A percentile compares a stretch with the other conserved stretches of the same genome.
These are phyloP conservation scores for Gavia stellata DNA, from an alignment of 2,113 vertebrate genomes.

Conservation along the genomic window DNA sequence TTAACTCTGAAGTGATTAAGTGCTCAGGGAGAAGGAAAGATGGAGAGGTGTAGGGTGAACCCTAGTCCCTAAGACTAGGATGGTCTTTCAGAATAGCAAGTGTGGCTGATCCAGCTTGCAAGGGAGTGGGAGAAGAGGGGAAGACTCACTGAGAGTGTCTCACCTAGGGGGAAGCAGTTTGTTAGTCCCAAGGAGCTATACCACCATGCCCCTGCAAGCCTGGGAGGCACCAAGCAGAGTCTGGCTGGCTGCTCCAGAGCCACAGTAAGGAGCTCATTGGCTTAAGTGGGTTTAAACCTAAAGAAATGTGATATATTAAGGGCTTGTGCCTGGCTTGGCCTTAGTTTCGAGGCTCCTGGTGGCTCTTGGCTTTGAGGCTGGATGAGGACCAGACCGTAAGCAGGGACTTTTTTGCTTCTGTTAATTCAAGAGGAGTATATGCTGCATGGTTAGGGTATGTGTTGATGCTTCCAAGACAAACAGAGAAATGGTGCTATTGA, in stretches of 20 bases:
- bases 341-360: not conserved
- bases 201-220: not conserved
- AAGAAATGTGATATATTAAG: not conserved
- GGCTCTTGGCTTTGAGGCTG: not conserved
- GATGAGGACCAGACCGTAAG: not conserved
- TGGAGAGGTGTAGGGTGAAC: not conserved
- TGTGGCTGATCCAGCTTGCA: not conserved
- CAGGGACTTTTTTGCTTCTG: not conserved
- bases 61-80: not conserved
- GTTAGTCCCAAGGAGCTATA: not conserved
- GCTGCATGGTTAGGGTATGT: not conserved
- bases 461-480: not conserved
- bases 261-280: not conserved
- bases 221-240: not conserved
- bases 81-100: not conserved
- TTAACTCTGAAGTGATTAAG: not conserved
- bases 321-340: not conserved
- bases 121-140: not conserved
- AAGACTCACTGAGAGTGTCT: not conserved
- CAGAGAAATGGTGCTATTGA: constrained; percentile 47
- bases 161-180: not conserved
- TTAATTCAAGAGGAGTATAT: not conserved
- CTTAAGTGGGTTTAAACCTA: not conserved
- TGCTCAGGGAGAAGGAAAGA: not conserved
- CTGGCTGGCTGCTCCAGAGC: not conserved